Conservation (phyloP, 2,888 invertebrate genomes). For the Atherix ibis region DNA sequence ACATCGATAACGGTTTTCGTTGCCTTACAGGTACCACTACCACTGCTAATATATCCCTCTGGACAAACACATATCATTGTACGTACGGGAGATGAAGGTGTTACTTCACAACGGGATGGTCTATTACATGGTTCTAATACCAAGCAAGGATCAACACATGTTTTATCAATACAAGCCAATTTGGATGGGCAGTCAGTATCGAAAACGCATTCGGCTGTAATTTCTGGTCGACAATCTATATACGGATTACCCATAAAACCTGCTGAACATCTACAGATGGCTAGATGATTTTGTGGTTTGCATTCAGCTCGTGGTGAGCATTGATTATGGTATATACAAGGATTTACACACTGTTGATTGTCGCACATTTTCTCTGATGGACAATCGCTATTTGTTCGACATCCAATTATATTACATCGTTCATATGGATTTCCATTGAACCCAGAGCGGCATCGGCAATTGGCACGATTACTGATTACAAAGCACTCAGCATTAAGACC, state of each 20-base stretch:
- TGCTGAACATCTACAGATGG: constrained; percentile 69
- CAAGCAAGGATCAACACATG: constrained; percentile 70
- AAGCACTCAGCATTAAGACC: constrained; percentile 72
- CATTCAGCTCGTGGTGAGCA: constrained; percentile 70
- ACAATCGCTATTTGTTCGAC: constrained; percentile 75
- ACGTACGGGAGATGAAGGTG: constrained; percentile 65
- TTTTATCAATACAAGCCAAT: constrained; percentile 64
- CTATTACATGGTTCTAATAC: constrained; percentile 61
- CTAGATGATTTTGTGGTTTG: constrained; percentile 61
- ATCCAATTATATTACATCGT: constrained; percentile 63
- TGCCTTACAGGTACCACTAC: constrained; percentile 63
- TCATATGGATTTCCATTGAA: constrained; percentile 64
- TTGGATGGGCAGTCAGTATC: constrained; percentile 70
- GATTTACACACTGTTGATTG: constrained; percentile 72
- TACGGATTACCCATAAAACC: constrained; percentile 69
- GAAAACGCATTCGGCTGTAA: constrained; percentile 56
- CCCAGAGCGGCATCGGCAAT: constrained; percentile 68
- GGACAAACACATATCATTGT: constrained; percentile 85
- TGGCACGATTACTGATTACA: constrained; percentile 51
- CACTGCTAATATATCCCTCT: constrained; percentile 72
- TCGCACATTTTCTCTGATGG: constrained; percentile 71
- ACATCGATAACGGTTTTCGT: constrained; percentile 45
- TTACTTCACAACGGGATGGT: constrained; percentile 67
- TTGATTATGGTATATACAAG: constrained; percentile 59
- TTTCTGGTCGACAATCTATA: constrained; percentile 58